Conservation (phyloP, 2,113 vertebrate species). For the Otis tarda region DNA sequence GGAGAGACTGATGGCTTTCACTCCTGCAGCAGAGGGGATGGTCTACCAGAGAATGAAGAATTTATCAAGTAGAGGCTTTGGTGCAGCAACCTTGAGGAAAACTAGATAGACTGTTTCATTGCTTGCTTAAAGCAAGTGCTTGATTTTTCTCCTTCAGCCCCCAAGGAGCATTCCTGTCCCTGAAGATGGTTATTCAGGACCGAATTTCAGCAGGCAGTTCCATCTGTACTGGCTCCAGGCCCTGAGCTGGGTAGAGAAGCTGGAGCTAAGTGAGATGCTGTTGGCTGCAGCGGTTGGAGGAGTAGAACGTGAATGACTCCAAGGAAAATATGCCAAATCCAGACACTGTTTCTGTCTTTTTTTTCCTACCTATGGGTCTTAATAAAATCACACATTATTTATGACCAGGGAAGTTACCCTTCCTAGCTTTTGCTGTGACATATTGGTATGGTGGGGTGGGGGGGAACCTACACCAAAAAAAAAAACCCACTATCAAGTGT, state of each 20-base stretch:
- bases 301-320: not conserved
- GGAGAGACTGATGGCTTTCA: not conserved
- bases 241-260: not conserved
- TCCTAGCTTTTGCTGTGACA: not conserved
- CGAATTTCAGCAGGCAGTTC: fast-evolving
- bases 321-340: not conserved
- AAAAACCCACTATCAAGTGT: not conserved
- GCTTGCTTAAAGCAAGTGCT: not conserved
- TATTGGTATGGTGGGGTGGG: not conserved
- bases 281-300: not conserved
- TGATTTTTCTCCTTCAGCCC: not conserved
- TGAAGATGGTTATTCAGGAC: not conserved
- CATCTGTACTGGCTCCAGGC: not conserved
- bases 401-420: not conserved
- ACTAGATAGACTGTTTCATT: fast-evolving
- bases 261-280: not conserved
- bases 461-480: not conserved
- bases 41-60: not conserved
- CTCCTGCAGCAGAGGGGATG: not conserved
- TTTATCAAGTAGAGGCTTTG: not conserved
- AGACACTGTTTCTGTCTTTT: not conserved
- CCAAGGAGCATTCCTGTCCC: not conserved
- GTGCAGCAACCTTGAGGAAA: not conserved
- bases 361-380: not conserved
- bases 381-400: not conserved